These are phyloP conservation scores for Onychorhynchus coronatus DNA, from an alignment of 2,113 vertebrate genomes.

Conservation along the genomic window DNA sequence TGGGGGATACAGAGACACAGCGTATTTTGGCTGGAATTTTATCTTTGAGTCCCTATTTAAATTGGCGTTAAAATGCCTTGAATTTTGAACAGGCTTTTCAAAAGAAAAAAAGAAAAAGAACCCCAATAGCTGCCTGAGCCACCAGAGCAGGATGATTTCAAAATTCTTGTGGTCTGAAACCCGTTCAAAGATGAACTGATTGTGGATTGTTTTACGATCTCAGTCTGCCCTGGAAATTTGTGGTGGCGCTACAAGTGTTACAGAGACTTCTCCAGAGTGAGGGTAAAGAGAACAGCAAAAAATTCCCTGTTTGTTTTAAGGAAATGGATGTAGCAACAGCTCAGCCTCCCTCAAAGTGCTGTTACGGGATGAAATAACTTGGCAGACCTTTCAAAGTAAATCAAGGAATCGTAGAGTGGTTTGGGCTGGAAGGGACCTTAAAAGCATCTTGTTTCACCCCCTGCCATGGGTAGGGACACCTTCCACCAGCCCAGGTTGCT, in stretches of 20 bases:
- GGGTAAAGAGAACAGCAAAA: background rate
- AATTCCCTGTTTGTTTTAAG: background rate
- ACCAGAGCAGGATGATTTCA: background rate
- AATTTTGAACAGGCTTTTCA: background rate
- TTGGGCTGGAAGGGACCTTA: background rate
- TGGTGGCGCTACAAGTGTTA: background rate
- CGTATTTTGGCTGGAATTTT: constrained; percentile 36
- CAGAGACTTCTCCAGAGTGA: background rate
- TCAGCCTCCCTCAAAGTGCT: background rate
- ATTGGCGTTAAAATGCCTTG: background rate
- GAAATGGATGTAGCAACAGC: background rate
- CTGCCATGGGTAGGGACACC: background rate
- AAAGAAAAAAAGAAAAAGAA: background rate
- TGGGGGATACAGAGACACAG: background rate
- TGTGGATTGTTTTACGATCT: background rate
- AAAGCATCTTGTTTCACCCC: background rate
- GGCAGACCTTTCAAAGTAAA: background rate
- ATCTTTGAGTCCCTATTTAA: constrained; percentile 37
- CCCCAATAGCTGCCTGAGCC: background rate
- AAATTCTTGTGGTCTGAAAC: constrained; percentile 51
- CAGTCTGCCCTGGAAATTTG: background rate
- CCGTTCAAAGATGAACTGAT: background rate
- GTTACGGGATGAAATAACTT: background rate
- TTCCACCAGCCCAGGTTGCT: background rate
- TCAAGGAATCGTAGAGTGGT: background rate